Evolutionary conservation across 2,888 invertebrate species (phyloP).

Genomic region (Diaprepes abbreviatus): DNA sequence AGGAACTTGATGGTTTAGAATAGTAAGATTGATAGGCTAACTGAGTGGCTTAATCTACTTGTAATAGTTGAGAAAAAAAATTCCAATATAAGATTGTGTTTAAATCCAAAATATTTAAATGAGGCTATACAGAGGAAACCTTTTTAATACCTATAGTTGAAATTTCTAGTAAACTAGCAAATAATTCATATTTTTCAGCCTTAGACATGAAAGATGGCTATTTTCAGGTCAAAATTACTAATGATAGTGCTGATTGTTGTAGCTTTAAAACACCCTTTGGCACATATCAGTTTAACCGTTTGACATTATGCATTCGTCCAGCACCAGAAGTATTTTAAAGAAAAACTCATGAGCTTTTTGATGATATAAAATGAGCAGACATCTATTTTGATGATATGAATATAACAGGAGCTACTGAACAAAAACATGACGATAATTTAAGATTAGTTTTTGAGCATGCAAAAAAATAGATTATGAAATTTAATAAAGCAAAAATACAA

Average conservation of each 20-base stretch:
- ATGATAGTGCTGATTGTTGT: too few relatives aligned
- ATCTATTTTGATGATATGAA: constrained; percentile 49
- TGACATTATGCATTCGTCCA: constrained; percentile 44
- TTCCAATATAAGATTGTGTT: constrained; percentile 41
- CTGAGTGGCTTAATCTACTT: constrained; percentile 45
- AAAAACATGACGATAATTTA: too few relatives aligned
- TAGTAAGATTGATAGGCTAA: constrained; percentile 20
- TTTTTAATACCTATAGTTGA: too few relatives aligned
- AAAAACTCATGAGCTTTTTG: too few relatives aligned
- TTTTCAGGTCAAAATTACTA: constrained; percentile 41
- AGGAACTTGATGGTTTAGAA: constrained; percentile 16
- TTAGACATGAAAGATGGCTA: constrained; percentile 49
- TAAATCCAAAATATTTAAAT: too few relatives aligned
- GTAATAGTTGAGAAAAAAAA: constrained; percentile 51
- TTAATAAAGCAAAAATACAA: constrained; percentile 43
- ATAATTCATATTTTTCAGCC: constrained; percentile 48
- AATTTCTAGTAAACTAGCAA: too few relatives aligned
- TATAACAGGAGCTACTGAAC: constrained; percentile 43
- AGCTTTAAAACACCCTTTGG: too few relatives aligned
- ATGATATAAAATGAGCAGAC: constrained; percentile 44
- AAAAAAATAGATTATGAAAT: constrained; percentile 45
- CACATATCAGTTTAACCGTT: constrained; percentile 40
- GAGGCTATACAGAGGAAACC: constrained; percentile 41
- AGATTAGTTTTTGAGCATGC: constrained; percentile 48
- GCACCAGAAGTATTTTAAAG: constrained; percentile 46